phyloP scores from a whole-genome alignment of 2,797 vertebrate species.

The Pseudochirops cupreus region DNA sequence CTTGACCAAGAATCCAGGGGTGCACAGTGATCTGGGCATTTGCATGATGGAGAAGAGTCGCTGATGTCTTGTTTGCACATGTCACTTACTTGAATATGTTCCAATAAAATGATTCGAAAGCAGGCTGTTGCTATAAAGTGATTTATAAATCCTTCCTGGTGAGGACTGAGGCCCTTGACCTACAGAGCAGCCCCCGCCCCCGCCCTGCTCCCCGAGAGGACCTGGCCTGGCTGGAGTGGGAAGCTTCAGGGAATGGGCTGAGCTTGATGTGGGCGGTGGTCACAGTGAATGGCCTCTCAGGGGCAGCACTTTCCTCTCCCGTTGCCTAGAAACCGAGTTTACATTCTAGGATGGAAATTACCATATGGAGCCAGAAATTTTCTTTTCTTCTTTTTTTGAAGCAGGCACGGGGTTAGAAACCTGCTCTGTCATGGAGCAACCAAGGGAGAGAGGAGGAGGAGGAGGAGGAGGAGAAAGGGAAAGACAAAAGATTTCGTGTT shows the following conservation, averaged over 20 bases:
- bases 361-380: slow-evolving; percentile 18
- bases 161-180: slow-evolving; percentile 75
- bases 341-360: slow-evolving; percentile 61
- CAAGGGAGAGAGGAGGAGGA: neutral
- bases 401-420: neutral
- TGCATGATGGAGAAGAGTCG: slow-evolving; percentile 79
- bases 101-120: slow-evolving; percentile 84
- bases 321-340: slow-evolving; percentile 69
- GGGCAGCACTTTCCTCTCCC: slow-evolving; percentile 49
- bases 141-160: slow-evolving; percentile 78
- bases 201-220: slow-evolving; percentile 48
- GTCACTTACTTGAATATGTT: slow-evolving; percentile 83
- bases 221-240: slow-evolving; percentile 62
- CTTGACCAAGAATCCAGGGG: slow-evolving; percentile 79
- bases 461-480: slow-evolving; percentile 20
- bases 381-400: neutral
- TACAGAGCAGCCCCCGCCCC: slow-evolving; percentile 36
- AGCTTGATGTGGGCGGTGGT: slow-evolving; percentile 47
- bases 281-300: slow-evolving; percentile 50
- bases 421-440: neutral
- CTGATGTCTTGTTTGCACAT: slow-evolving; percentile 80
- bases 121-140: slow-evolving; percentile 82
- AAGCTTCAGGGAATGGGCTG: slow-evolving; percentile 31
- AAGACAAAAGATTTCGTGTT: neutral
- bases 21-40: slow-evolving; percentile 78